Evolutionary conservation across 2,888 invertebrate species (phyloP).

Genomic region (Argyresthia goedartella): DNA sequence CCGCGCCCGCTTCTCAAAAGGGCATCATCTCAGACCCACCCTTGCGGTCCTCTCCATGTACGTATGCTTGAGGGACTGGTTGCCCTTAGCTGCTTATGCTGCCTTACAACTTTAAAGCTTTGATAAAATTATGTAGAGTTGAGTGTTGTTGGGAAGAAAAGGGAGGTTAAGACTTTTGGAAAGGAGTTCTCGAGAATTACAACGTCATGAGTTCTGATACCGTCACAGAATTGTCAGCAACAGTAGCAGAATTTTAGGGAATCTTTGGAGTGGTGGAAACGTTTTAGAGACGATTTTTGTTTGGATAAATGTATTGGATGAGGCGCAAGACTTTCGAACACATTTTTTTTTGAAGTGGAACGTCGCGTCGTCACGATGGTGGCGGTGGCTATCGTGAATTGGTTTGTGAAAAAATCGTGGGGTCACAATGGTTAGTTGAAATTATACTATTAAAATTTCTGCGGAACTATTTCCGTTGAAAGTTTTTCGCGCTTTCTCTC

Average conservation of each 20-base stretch:
- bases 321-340: constrained; percentile 22
- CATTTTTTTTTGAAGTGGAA: constrained; percentile 42
- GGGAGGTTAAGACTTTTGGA: constrained; percentile 12
- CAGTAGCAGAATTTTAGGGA: constrained; percentile 10
- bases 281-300: constrained; percentile 15
- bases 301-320: neutral
- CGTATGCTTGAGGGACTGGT: neutral
- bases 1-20: constrained; percentile 31
- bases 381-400: constrained; percentile 30
- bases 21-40: constrained; percentile 16
- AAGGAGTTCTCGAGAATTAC: constrained; percentile 21
- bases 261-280: constrained; percentile 12
- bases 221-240: constrained; percentile 12
- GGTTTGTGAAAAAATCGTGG: neutral
- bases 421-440: too few species aligned
- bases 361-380: constrained; percentile 42
- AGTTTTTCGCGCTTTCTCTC: too few species aligned
- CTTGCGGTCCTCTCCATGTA: constrained; percentile 4
- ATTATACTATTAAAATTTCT: too few species aligned
- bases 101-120: constrained; percentile 12
- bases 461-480: too few species aligned
- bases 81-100: too few species aligned
- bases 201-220: constrained; percentile 19
- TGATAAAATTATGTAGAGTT: constrained; percentile 16
- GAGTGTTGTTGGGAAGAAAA: constrained; percentile 9